These are phyloP conservation scores for Amia ocellicauda DNA, from an alignment of 2,113 vertebrate species.

Conservation along the genomic window DNA sequence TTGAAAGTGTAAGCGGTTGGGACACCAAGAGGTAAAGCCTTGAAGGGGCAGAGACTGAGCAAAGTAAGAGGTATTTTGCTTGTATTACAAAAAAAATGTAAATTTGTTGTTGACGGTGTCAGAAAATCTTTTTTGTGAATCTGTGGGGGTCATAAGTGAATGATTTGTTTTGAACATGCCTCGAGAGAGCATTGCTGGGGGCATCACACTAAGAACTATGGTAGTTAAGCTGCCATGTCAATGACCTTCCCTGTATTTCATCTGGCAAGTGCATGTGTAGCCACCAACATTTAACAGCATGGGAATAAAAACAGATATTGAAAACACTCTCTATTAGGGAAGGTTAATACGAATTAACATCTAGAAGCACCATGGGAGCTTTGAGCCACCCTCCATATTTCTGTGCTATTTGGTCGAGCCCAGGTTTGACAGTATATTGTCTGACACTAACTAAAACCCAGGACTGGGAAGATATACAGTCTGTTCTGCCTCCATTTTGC, in stretches of 20 bases:
- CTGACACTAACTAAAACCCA: too few species aligned
- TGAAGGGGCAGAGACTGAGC: too few species aligned
- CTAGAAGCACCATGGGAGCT: too few species aligned
- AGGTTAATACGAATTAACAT: background rate
- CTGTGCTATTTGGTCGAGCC: too few species aligned
- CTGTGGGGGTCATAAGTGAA: background rate
- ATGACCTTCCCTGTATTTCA: conserved; percentile 4
- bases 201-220: background rate
- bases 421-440: too few species aligned
- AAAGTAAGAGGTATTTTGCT: too few species aligned
- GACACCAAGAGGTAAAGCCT: too few species aligned
- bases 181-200: background rate
- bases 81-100: too few species aligned
- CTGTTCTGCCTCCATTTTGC: too few species aligned
- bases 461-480: too few species aligned
- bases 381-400: too few species aligned
- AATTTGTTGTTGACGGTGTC: background rate
- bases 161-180: conserved; percentile 9
- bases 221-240: background rate
- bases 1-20: too few species aligned
- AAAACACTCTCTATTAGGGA: background rate
- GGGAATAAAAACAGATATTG: background rate
- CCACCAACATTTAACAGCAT: background rate
- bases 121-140: background rate
- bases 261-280: background rate